phyloP scores from a whole-genome alignment of 1,140 invertebrate genomes.

The Drosophila virilis region DNA sequence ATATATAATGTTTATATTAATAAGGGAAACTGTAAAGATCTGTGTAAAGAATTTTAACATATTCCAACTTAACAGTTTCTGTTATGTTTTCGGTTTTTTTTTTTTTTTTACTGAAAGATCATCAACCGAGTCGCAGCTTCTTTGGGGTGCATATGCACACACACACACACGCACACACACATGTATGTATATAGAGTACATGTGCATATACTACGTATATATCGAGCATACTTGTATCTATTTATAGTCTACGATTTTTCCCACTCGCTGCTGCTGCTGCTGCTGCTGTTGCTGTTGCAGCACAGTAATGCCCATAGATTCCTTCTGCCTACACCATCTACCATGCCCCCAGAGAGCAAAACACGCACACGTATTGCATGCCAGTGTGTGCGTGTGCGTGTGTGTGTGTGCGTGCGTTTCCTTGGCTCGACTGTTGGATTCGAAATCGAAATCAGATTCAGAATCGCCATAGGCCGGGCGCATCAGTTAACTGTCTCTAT shows the following conservation, averaged over 20 bases:
- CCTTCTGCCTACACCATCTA: conserved; percentile 28
- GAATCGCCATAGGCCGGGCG: conserved; percentile 36
- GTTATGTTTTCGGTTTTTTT: background rate
- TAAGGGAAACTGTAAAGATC: background rate
- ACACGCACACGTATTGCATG: conserved; percentile 1
- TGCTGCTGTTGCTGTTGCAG: conserved; percentile 2
- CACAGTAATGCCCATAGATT: conserved; percentile 53
- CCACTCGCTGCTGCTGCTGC: conserved; percentile 54
- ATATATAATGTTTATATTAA: too few relatives aligned
- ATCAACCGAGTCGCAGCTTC: conserved; percentile 37
- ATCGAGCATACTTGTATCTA: conserved; percentile 67
- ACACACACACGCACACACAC: background rate
- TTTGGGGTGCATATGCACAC: conserved; percentile 39
- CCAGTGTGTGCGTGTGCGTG: background rate
- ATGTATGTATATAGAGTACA: conserved; percentile 2
- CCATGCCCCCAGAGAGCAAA: conserved; percentile 11
- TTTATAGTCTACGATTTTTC: conserved; percentile 77
- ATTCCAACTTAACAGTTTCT: conserved; percentile 4
- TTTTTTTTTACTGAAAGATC: conserved; percentile 22
- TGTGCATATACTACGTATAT: conserved; percentile 34
- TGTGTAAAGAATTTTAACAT: background rate
- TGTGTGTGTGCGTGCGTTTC: conserved; percentile 15
- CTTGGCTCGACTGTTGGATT: conserved; percentile 52
- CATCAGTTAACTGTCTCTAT: conserved; percentile 48
- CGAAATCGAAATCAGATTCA: conserved; percentile 58